Percentiles rank a stretch among this genome's conserved stretches.
Evolutionary conservation across 2,113 vertebrate genomes (phyloP).

Genomic region (Furnarius figulus): DNA sequence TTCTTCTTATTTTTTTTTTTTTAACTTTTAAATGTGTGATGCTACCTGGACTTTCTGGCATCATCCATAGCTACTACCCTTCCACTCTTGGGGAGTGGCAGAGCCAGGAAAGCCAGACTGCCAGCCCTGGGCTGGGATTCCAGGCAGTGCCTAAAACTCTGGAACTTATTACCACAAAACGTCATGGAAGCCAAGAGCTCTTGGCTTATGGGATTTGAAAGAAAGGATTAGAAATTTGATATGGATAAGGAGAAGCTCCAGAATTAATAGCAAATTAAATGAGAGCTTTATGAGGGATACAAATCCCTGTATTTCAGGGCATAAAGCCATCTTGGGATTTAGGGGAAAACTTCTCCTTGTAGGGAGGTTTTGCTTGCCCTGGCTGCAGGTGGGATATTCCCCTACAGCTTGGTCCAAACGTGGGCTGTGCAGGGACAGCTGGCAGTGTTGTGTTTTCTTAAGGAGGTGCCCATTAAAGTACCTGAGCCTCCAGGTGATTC

Average conservation of each 20-base stretch:
- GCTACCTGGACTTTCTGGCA: background rate
- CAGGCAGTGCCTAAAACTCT: conserved; percentile 1
- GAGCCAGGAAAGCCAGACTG: background rate
- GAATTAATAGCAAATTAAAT: conserved; percentile 2
- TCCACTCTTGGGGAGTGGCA: background rate
- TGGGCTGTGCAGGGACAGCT: background rate
- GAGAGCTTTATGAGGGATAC: background rate
- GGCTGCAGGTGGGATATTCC: background rate
- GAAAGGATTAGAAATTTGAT: background rate
- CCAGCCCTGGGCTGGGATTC: background rate
- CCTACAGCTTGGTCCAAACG: accelerated
- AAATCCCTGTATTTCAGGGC: background rate
- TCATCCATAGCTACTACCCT: background rate
- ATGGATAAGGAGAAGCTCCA: background rate
- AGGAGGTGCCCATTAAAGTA: background rate
- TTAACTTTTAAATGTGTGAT: background rate
- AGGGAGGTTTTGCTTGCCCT: background rate
- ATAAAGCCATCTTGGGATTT: background rate
- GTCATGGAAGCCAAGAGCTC: background rate
- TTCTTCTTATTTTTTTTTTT: background rate
- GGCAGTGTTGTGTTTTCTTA: background rate
- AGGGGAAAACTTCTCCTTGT: background rate
- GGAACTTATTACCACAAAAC: background rate
- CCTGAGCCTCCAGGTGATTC: background rate
- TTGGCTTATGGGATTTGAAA: background rate